Percentiles rank a stretch among this genome's conserved stretches.
phyloP scores from a whole-genome alignment of 2,888 invertebrate species.

The Drosophila cognata region DNA sequence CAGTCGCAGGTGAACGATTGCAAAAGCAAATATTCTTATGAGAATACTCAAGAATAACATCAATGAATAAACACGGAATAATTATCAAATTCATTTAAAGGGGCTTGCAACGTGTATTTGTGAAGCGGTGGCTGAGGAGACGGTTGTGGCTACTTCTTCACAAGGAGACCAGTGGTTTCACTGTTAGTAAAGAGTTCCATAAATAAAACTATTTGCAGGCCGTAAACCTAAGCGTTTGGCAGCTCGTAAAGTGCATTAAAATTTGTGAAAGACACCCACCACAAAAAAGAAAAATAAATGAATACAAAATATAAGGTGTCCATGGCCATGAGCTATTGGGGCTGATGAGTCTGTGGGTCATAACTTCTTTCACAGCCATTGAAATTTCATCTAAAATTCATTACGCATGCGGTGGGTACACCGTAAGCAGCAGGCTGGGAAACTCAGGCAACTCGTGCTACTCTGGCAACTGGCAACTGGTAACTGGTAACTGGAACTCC shows the following conservation, averaged over 20 bases:
- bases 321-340: constrained; percentile 29
- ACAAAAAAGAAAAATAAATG: too few species aligned
- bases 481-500: background rate
- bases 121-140: background rate
- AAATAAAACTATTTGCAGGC: constrained; percentile 60
- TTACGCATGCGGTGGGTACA: constrained; percentile 62
- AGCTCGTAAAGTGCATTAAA: constrained; percentile 48
- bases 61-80: background rate
- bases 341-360: constrained; percentile 47
- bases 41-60: background rate
- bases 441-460: constrained; percentile 4
- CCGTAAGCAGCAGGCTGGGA: background rate
- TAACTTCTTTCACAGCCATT: constrained; percentile 67
- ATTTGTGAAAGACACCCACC: constrained; percentile 10
- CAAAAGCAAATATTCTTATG: background rate
- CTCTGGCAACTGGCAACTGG: constrained; percentile 9
- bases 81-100: background rate
- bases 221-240: constrained; percentile 56
- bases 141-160: background rate
- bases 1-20: background rate
- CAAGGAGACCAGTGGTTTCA: background rate
- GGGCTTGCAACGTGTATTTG: background rate
- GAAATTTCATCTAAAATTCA: constrained; percentile 82
- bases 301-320: constrained; percentile 25
- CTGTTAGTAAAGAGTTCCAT: background rate